A percentile compares a stretch with the other conserved stretches of the same genome.
phyloP scores from a whole-genome alignment of 2,113 vertebrate species.

The Dryoscopus gambensis region DNA sequence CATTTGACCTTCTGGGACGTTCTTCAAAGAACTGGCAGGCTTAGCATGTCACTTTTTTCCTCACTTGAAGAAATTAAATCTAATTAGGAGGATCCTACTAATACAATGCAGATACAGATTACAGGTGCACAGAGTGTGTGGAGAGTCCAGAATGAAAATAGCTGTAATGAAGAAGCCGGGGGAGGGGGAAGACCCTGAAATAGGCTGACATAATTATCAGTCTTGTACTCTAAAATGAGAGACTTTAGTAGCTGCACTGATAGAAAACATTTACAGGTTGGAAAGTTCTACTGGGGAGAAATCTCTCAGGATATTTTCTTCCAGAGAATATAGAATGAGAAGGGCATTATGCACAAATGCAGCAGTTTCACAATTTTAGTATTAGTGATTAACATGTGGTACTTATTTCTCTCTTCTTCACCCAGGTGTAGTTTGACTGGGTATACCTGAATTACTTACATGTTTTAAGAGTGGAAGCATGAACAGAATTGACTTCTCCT shows the following conservation, averaged over 20 bases:
- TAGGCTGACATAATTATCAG: background rate
- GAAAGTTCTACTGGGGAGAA: background rate
- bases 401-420: background rate
- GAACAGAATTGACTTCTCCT: background rate
- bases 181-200: background rate
- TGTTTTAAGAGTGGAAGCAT: background rate
- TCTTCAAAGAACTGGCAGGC: background rate
- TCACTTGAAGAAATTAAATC: constrained; percentile 27
- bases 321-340: background rate
- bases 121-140: background rate
- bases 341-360: background rate
- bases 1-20: background rate
- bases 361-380: background rate
- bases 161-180: background rate
- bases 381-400: background rate
- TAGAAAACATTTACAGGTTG: background rate
- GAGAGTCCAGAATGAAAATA: background rate
- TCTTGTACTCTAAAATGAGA: background rate
- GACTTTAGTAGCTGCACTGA: background rate
- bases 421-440: background rate
- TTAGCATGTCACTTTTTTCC: background rate
- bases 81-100: constrained; percentile 14
- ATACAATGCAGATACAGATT: background rate
- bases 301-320: background rate
- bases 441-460: background rate